Base-by-base conservation (phyloP, 2,797 vertebrate genomes). In the Xiphophorus birchmanni region DNA sequence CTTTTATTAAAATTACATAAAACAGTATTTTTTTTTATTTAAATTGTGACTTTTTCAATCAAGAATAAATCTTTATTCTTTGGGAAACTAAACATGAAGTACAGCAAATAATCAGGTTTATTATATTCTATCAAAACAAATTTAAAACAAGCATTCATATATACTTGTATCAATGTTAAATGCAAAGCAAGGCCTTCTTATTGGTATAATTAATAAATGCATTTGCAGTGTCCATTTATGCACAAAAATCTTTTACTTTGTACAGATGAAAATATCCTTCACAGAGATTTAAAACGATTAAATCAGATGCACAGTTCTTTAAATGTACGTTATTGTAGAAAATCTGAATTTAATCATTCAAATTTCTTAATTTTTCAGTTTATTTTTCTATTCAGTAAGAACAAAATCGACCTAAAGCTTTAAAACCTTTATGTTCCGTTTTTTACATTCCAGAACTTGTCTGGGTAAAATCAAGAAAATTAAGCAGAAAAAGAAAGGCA, bases 221-320 rank as follows among this genome's bases (percentile, higher is more conserved):
- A 29, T 45, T 79, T 65, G 37, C 45, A 77, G 67, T 29, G 26
- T 8, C 87, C 21, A 75, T 32, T 29, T 44, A 48, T 50, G 63
- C 26, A 45, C 26, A 42, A 15, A 74, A 56, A 15, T 44, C 1
- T 56, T 37, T n/a, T 42, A 40, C 0, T 47, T 45, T 13, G 26
- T 47, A 23, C 6, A 72, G 40, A 42, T 56, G 1, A 42, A 26
- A 58, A 18, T 48, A 48, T 72, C 2, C 42, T 45, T 29, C 26
- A 72, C 26, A 44, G 67, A 44, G 40, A 45, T 45, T 29, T 29
- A 0, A 72, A 77, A 77, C 17, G 2, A 23, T 6, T 47, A 65
- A 73, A 73, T 44, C 40, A 54, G 26, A 71, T 72, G 35, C 48
- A 72, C 26, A 21, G 21, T 23, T 72, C 2, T 44, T 5, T 18